These are phyloP conservation scores for Colossoma macropomum DNA, from an alignment of 2,113 vertebrate genomes.

Conservation along the genomic window DNA sequence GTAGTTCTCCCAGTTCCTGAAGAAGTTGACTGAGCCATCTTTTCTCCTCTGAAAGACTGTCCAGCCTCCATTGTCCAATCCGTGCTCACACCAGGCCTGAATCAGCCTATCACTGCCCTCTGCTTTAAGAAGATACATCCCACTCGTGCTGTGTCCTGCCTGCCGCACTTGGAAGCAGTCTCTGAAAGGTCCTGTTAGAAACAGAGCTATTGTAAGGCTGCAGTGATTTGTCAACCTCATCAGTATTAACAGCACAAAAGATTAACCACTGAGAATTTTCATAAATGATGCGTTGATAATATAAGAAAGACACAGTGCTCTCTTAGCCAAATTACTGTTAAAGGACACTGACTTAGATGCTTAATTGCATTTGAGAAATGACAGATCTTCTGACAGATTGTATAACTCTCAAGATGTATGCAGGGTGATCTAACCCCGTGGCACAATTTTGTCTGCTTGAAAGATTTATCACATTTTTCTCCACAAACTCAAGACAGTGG, in stretches of 20 bases:
- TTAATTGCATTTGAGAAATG: background rate
- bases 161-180: conserved; percentile 92
- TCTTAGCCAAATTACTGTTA: background rate
- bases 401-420: no score
- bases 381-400: no score
- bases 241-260: background rate
- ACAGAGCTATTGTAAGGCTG: conserved; percentile 18
- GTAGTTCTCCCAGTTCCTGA: conserved; percentile 98
- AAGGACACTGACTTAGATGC: background rate
- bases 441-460: no score
- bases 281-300: background rate
- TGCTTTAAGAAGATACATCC: conserved; percentile 94
- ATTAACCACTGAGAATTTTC: no score
- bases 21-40: conserved; percentile 97
- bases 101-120: conserved; percentile 83
- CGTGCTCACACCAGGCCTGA: conserved; percentile 96
- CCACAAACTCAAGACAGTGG: no score
- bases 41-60: conserved; percentile 94
- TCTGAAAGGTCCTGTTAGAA: conserved; percentile 87
- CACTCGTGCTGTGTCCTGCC: conserved; percentile 88
- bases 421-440: no score
- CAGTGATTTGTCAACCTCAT: background rate
- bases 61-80: conserved; percentile 95
- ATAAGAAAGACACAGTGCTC: background rate
- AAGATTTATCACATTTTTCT: no score